Conservation (phyloP, 1,140 invertebrate genomes). For the Dryas iulia region DNA sequence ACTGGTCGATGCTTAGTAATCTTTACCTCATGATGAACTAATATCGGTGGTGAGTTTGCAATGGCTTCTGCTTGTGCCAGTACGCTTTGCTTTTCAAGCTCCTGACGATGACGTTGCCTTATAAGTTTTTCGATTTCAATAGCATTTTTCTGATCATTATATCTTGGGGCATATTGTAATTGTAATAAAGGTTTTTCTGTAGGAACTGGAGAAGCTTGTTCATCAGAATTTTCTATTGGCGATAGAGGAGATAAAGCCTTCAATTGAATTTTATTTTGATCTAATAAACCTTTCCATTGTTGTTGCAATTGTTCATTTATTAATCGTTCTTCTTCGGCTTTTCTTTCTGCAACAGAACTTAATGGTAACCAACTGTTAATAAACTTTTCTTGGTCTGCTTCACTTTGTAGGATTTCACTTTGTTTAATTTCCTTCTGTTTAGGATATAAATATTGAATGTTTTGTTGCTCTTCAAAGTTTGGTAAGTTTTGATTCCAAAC, state of each 20-base stretch:
- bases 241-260: constrained; percentile 17
- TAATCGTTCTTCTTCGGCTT: constrained; percentile 14
- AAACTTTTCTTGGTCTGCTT: not conserved
- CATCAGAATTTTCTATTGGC: constrained; percentile 26
- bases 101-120: constrained; percentile 16
- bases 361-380: constrained; percentile 1
- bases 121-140: constrained; percentile 42
- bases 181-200: constrained; percentile 25
- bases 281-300: constrained; percentile 33
- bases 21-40: constrained; percentile 41
- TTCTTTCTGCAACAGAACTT: constrained; percentile 22
- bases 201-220: constrained; percentile 13
- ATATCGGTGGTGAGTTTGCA: constrained; percentile 38
- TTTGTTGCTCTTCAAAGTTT: not conserved
- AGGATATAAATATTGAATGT: not conserved
- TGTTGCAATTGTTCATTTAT: constrained; percentile 34
- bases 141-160: constrained; percentile 41
- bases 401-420: not conserved
- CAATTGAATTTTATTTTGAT: constrained; percentile 33
- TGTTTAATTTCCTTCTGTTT: not conserved
- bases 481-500: constrained; percentile 9
- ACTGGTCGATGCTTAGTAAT: constrained; percentile 39
- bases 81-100: constrained; percentile 46
- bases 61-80: constrained; percentile 38
- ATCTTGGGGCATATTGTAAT: constrained; percentile 43